Conservation (phyloP, 2,113 vertebrate species). For the Procavia capensis region DNA sequence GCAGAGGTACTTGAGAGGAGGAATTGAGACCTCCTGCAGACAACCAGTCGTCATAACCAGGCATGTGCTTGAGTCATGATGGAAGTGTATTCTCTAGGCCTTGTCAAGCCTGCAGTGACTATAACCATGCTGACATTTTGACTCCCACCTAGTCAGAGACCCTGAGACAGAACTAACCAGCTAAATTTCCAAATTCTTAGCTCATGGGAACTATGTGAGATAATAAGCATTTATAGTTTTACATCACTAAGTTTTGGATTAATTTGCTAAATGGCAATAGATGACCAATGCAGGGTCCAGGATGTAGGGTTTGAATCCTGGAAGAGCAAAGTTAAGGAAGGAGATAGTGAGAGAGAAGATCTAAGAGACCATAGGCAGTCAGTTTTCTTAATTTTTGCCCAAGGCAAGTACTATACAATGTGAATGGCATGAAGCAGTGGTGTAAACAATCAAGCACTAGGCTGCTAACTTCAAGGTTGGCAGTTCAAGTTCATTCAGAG, state of each 20-base stretch:
- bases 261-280: neutral
- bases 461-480: neutral
- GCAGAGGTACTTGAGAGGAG: neutral
- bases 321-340: neutral
- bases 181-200: neutral
- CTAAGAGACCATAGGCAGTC: neutral
- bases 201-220: neutral
- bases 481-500: neutral
- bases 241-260: neutral
- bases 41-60: neutral
- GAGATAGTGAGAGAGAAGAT: neutral
- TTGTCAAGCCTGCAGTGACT: neutral
- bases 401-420: neutral
- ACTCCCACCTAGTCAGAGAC: neutral
- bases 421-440: neutral
- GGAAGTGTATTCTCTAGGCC: neutral
- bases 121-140: neutral
- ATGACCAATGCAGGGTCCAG: neutral
- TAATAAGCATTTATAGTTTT: neutral
- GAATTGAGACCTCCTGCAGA: neutral
- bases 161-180: neutral
- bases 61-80: neutral
- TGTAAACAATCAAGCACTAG: neutral
- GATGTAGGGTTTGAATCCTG: neutral
- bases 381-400: neutral